Base-by-base conservation (phyloP, 2,888 invertebrate species). In the Caenorhabditis angaria region DNA sequence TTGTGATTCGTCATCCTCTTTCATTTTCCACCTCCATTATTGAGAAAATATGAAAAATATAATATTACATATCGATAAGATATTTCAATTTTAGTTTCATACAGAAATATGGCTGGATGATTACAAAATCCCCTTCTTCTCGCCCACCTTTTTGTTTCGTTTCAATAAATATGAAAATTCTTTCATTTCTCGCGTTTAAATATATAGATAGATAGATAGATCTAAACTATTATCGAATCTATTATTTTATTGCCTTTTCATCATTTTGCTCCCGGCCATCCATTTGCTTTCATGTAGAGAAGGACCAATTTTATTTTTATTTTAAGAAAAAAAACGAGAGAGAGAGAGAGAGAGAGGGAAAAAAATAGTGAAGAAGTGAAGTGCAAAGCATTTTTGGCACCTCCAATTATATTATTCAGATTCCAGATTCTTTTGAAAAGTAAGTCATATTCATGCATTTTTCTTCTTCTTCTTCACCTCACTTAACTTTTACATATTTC, bases 351-450 rank as follows among this genome's bases (percentile, higher is more conserved):
- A n/a, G n/a, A 32, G 5, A 10, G 18, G 18, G 10, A 41, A 12
- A 12, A 41, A 18, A 18, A 41, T 41, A 18, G 18, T 18, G 41
- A 41, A 18, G 18, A 41, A 41, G 2, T 2, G 18, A 41, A 41
- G 41, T 41, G 41, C 41, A 41, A 41, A 41, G 18, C 41, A 18
- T 41, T 41, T 41, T 41, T 41, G 41, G 41, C 41, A 41, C 41
- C n/a, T n/a, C n/a, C 41, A 41, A 41, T 41, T 41, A 41, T 41
- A 41, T 41, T 41, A 41, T 32, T 8, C 18, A 18, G 10, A 41
- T 41, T 41, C 41, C n/a, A 41, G 18, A 50, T 50, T 50, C 24
- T 50, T 50, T 20, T n/a, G 48, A 24, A 50, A 50, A 50, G 24
- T 24, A 5, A 24, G 50, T n/a, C 41, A 41, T 14, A 41, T 18